These are phyloP conservation scores for Eubasilissa splendida DNA, from an alignment of 2,888 invertebrate species.

Conservation along the genomic window DNA sequence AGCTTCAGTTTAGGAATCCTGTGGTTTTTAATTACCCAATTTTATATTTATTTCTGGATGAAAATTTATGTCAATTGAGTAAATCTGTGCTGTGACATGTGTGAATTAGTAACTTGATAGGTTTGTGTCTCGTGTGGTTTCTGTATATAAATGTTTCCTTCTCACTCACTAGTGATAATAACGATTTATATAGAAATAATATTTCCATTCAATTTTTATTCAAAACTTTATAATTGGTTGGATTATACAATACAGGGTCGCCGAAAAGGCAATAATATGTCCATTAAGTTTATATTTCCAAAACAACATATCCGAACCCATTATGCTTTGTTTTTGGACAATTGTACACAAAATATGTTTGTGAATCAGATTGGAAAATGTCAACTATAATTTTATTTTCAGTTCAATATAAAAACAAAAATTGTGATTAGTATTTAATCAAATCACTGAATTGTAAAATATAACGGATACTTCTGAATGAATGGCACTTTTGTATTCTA, in stretches of 20 bases:
- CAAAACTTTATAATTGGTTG: neutral
- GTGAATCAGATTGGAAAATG: no score
- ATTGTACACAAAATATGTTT: neutral
- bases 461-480: no score
- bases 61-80: slow-evolving; percentile 55
- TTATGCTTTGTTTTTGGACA: neutral
- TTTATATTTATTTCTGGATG: slow-evolving; percentile 8
- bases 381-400: no score
- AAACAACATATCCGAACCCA: slow-evolving; percentile 15
- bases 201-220: slow-evolving; percentile 7
- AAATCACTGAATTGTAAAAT: no score
- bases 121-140: slow-evolving; percentile 3
- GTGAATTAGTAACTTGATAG: slow-evolving; percentile 45
- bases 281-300: slow-evolving; percentile 26
- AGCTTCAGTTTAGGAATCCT: neutral
- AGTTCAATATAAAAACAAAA: no score
- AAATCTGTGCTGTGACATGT: slow-evolving; percentile 57
- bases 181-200: neutral
- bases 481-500: no score
- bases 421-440: no score
- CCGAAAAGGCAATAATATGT: slow-evolving; percentile 29
- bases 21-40: slow-evolving; percentile 14
- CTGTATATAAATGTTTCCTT: slow-evolving; percentile 40
- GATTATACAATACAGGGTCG: slow-evolving; percentile 30
- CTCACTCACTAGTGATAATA: slow-evolving; percentile 13